phyloP scores from a whole-genome alignment of 35 echinoderm and acorn worm species.

The Heliocidaris erythrogramma region DNA sequence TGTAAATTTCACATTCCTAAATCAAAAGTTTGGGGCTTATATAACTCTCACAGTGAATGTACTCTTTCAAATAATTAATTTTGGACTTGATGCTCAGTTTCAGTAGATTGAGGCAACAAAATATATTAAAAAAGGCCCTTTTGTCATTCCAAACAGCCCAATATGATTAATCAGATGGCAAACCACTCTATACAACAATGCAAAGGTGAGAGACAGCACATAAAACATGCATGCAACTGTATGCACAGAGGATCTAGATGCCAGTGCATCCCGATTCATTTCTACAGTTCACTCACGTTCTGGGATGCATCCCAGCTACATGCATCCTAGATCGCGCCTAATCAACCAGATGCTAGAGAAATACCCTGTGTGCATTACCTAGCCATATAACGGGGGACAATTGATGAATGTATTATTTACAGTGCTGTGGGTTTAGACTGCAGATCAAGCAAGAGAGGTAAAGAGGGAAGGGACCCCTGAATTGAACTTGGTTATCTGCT shows the following conservation, averaged over 20 bases:
- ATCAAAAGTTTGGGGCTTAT: neutral
- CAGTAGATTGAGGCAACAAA: neutral
- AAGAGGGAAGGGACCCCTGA: neutral
- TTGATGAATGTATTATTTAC: slow-evolving; percentile 27
- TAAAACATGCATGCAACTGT: neutral
- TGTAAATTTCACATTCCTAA: too few species aligned
- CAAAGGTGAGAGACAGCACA: neutral
- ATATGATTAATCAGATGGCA: neutral
- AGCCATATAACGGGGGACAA: neutral
- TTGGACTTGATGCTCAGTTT: neutral
- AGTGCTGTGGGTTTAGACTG: slow-evolving; percentile 2
- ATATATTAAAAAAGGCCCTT: neutral
- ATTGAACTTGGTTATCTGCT: neutral
- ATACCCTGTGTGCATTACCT: neutral
- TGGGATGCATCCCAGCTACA: neutral
- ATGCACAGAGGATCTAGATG: neutral
- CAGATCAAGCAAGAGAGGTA: neutral
- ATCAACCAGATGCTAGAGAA: slow-evolving; percentile 14
- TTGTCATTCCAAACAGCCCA: neutral
- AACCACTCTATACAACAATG: neutral
- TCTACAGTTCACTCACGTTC: neutral
- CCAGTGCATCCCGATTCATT: neutral
- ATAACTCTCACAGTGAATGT: neutral
- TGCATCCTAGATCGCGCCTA: neutral
- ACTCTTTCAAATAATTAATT: neutral